Evolutionary conservation across 2,113 vertebrate species (phyloP), one percentile per base, ranked within the genome.

Genomic region (Urocolius indicus): DNA sequence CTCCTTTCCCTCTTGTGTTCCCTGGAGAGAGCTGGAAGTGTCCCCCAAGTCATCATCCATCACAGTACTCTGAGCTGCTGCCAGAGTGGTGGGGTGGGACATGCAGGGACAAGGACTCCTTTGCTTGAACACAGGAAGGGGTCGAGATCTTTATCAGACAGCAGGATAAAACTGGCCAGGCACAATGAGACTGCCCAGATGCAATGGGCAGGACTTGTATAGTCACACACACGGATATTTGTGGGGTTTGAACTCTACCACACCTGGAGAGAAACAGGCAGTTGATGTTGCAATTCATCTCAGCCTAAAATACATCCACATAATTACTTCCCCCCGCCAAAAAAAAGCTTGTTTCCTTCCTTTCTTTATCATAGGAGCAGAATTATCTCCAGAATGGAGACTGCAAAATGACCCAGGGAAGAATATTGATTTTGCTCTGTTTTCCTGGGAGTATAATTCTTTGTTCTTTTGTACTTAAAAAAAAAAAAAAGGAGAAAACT

Each of bases 351-450:
- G 2, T 87, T 91, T 91, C 24, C 16, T 27, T 65, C 18, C 5
- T 59, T 78, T 41, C 55, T 87, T 84, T 21, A 11, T 54, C 32
- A 51, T 73, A 80, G 67, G 10, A 83, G 22, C 24, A 71, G 59
- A 89, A 6, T 63, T 63, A 20, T 34, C 58, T 85, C 62, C 41
- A 79, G 49, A 75, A 81, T 54, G 32, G 34, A 77, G 23, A 51
- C 29, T 83, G 38, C 14, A 19, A 93, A 91, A 91, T 69, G 13
- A 62, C 77, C 27, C 6, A 77, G 55, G 38, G 51, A 84, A 82
- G 38, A 73, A 74, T 84, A 90, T 76, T 85, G 66, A 91, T 89
- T 94, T 91, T 92, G 20, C 43, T 91, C 72, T 95, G 36, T 69
- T 95, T 89, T 91, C 41, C 38, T 85, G 38, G 45, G 38, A 92